Percentiles rank a stretch among this genome's conserved stretches.
These are phyloP conservation scores for Drosophila navojoa DNA, from an alignment of 1,140 invertebrate species.

Conservation along the genomic window DNA sequence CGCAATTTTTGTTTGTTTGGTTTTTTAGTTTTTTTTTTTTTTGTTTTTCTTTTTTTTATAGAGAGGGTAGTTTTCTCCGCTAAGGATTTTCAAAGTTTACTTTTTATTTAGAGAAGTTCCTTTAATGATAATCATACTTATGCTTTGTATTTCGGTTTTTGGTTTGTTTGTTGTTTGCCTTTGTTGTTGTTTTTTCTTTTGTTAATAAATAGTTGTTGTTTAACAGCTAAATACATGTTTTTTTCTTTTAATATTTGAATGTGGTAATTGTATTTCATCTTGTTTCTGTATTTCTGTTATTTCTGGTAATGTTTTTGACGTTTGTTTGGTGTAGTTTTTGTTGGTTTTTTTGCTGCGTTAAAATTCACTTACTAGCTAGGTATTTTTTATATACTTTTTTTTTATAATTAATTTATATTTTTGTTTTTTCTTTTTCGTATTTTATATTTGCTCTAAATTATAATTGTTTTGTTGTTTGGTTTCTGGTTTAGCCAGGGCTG, in stretches of 20 bases:
- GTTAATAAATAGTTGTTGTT: slow-evolving; percentile 57
- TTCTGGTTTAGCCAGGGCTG: slow-evolving; percentile 67
- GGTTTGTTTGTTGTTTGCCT: slow-evolving; percentile 59
- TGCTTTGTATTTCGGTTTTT: slow-evolving; percentile 48
- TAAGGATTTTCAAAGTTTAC: slow-evolving; percentile 83
- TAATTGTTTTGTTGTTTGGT: slow-evolving; percentile 72
- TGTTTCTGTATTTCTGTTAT: slow-evolving; percentile 6
- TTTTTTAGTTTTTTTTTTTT: slow-evolving; percentile 54
- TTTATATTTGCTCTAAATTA: slow-evolving; percentile 56
- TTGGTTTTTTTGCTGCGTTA: slow-evolving; percentile 67
- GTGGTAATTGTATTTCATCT: slow-evolving; percentile 26
- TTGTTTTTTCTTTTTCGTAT: slow-evolving; percentile 11
- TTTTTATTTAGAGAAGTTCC: slow-evolving; percentile 80
- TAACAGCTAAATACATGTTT: slow-evolving; percentile 79
- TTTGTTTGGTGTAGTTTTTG: slow-evolving; percentile 48
- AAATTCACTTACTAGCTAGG: slow-evolving; percentile 76
- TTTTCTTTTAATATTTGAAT: slow-evolving; percentile 70
- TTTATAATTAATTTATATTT: not conserved
- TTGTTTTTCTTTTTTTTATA: slow-evolving; percentile 57
- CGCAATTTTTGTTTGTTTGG: slow-evolving; percentile 47
- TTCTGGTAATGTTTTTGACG: slow-evolving; percentile 46
- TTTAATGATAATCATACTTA: slow-evolving; percentile 83
- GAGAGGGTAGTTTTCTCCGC: slow-evolving; percentile 79
- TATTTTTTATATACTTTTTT: slow-evolving; percentile 30
- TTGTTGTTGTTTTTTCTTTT: slow-evolving; percentile 31